Conservation (phyloP, 2,888 invertebrate genomes). For the Agrotis clavis region DNA sequence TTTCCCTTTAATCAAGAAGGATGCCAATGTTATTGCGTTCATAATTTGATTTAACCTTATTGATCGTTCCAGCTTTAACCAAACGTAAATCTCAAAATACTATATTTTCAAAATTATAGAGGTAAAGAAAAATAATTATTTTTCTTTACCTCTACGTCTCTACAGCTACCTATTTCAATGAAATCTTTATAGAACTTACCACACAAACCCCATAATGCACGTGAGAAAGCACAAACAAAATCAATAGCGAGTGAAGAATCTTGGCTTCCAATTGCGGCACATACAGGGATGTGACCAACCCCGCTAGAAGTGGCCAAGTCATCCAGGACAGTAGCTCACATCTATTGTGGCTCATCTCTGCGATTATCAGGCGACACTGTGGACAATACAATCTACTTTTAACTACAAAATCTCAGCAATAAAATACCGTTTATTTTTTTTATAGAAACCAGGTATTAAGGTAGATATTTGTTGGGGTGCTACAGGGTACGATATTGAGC, state of each 20-base stretch:
- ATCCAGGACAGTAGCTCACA: constrained; percentile 96
- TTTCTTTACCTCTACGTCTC: too few relatives aligned
- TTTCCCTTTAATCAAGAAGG: neutral
- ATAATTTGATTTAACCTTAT: neutral
- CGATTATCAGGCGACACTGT: constrained; percentile 98
- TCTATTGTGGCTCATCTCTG: constrained; percentile 98
- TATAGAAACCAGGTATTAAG: neutral
- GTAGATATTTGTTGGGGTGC: neutral
- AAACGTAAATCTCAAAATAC: neutral
- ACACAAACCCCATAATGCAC: constrained; percentile 98
- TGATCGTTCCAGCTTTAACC: neutral
- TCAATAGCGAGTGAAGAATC: constrained; percentile 93
- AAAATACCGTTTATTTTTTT: too few relatives aligned
- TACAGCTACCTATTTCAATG: neutral
- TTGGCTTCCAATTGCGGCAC: constrained; percentile 92
- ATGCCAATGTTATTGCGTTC: neutral
- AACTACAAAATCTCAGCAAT: neutral
- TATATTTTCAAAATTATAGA: neutral
- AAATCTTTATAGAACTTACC: constrained; percentile 92
- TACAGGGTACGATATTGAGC: constrained; percentile 21
- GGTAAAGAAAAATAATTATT: too few relatives aligned
- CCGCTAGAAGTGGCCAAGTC: constrained; percentile 92
- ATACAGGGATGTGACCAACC: constrained; percentile 88
- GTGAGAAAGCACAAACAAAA: constrained; percentile 94
- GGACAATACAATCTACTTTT: constrained; percentile 44